These are phyloP conservation scores for Drosophila nebulosa DNA, from an alignment of 1,140 invertebrate genomes.

Conservation along the genomic window DNA sequence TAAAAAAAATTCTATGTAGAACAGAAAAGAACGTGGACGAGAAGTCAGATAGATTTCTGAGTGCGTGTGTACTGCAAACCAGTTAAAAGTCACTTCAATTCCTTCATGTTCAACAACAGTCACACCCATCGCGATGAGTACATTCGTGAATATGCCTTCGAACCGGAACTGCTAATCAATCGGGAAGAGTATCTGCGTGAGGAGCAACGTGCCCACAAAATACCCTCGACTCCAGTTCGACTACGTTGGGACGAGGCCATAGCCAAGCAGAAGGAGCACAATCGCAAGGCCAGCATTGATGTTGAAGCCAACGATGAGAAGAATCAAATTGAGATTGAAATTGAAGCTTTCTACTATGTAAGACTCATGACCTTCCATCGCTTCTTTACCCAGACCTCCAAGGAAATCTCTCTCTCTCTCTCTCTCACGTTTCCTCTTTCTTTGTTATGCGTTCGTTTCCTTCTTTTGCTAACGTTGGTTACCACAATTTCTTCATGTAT, in stretches of 20 bases:
- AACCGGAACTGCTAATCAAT: constrained; percentile 79
- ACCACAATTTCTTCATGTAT: not conserved
- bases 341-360: constrained; percentile 80
- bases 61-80: constrained; percentile 23
- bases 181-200: constrained; percentile 74
- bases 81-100: not conserved
- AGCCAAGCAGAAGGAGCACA: constrained; percentile 67
- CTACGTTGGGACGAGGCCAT: constrained; percentile 72
- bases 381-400: not conserved
- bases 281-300: constrained; percentile 48
- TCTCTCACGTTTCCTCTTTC: too few species aligned
- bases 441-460: not conserved
- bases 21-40: too few species aligned
- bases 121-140: constrained; percentile 74
- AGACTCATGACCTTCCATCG: constrained; percentile 27
- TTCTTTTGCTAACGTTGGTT: not conserved
- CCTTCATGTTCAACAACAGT: constrained; percentile 75
- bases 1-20: too few species aligned
- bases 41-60: too few species aligned
- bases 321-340: constrained; percentile 77
- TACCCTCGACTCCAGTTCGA: constrained; percentile 56
- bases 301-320: constrained; percentile 57
- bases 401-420: too few species aligned
- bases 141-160: constrained; percentile 79
- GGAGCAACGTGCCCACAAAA: constrained; percentile 49